A percentile compares a stretch with the other conserved stretches of the same genome.
Evolutionary conservation across 2,113 vertebrate genomes (phyloP).

Genomic region (Festucalex cinctus): DNA sequence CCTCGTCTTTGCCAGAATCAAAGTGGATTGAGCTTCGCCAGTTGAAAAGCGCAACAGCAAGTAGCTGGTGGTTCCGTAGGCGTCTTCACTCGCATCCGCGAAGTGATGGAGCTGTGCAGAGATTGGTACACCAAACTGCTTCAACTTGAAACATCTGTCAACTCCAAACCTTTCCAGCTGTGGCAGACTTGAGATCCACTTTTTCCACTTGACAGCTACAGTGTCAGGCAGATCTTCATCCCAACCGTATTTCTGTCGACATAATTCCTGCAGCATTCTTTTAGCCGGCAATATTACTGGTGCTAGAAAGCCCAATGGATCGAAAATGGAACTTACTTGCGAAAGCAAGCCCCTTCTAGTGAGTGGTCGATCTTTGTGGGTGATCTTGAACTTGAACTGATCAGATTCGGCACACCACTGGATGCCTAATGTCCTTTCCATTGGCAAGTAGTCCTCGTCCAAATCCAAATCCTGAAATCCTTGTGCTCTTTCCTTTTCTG

Average conservation of each 20-base stretch:
- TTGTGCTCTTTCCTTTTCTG: conserved; percentile 5
- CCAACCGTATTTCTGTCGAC: too few relatives aligned
- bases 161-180: conserved; percentile 19
- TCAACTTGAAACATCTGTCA: conserved; percentile 20
- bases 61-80: conserved; percentile 19
- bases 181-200: not conserved
- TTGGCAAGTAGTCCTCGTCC: conserved; percentile 9
- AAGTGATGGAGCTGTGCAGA: conserved; percentile 22
- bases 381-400: conserved; percentile 10
- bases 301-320: conserved; percentile 15
- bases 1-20: conserved; percentile 33
- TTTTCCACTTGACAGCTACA: too few relatives aligned
- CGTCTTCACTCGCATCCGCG: conserved; percentile 5
- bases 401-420: conserved; percentile 13
- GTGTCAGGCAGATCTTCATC: too few relatives aligned
- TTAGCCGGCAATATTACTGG: conserved; percentile 7
- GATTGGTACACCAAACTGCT: conserved; percentile 9
- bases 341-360: conserved; percentile 19
- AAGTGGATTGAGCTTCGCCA: not conserved
- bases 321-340: conserved; percentile 18
- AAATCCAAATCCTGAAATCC: conserved; percentile 22
- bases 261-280: not conserved
- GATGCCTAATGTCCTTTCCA: conserved; percentile 14
- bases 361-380: conserved; percentile 3
- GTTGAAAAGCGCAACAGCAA: not conserved